phyloP scores from a whole-genome alignment of 2,113 vertebrate genomes.

The Acanthisitta chloris region DNA sequence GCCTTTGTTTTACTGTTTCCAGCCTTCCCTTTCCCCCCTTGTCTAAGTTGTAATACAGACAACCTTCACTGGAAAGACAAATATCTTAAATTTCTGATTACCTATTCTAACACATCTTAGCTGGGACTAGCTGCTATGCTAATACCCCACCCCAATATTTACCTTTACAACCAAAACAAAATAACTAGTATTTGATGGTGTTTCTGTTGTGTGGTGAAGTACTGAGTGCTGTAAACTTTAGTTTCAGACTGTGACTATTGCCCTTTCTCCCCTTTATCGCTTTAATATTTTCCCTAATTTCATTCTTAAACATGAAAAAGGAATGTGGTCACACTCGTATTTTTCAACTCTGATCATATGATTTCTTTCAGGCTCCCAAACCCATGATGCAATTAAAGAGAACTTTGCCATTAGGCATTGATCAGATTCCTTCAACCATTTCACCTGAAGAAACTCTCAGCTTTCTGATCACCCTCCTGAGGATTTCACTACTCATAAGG shows the following conservation, averaged over 20 bases:
- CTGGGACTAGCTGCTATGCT: background rate
- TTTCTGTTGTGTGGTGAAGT: background rate
- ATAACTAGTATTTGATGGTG: background rate
- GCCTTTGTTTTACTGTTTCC: background rate
- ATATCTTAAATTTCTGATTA: background rate
- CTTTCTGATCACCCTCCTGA: background rate
- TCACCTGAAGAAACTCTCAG: background rate
- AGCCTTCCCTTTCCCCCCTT: background rate
- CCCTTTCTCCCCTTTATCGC: fast-evolving
- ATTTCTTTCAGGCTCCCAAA: background rate
- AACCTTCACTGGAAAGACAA: background rate
- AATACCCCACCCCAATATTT: background rate
- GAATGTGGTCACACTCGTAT: fast-evolving
- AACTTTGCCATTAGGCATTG: background rate
- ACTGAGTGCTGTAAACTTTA: background rate
- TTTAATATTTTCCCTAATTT: background rate
- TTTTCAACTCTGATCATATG: background rate
- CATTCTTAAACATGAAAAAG: background rate
- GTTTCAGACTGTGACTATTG: background rate
- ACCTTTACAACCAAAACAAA: background rate
- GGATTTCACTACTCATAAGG: background rate
- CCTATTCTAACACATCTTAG: background rate
- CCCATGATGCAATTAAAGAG: background rate
- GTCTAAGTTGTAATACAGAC: background rate
- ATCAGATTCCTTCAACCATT: background rate